phyloP scores from a whole-genome alignment of 2,113 vertebrate genomes.

The Mustela nigripes region DNA sequence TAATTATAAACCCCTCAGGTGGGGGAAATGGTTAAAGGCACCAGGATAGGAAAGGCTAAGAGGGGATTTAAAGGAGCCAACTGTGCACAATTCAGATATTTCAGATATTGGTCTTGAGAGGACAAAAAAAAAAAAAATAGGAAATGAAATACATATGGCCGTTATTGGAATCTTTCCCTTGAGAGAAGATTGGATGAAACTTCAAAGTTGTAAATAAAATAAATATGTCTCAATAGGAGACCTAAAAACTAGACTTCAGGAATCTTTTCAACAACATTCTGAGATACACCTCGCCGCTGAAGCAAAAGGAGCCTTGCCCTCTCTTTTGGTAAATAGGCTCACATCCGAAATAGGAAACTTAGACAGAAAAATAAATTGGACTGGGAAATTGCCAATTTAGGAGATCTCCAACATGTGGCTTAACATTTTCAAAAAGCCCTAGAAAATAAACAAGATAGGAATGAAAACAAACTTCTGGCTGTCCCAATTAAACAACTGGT shows the following conservation, averaged over 20 bases:
- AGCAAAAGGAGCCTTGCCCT: not conserved
- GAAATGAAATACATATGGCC: not conserved
- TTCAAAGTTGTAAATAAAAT: slow-evolving; percentile 19
- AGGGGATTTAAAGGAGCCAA: not conserved
- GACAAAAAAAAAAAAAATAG: not conserved
- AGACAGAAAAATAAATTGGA: slow-evolving; percentile 5
- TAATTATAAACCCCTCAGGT: not conserved
- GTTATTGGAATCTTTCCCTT: not conserved
- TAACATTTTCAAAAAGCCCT: slow-evolving; percentile 8
- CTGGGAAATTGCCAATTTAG: not conserved
- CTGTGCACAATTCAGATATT: not conserved
- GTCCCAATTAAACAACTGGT: not conserved
- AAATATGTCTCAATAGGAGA: not conserved
- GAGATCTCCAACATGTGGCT: not conserved
- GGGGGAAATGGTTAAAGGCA: not conserved
- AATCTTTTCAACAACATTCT: not conserved
- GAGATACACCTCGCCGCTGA: not conserved
- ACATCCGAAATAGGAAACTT: not conserved
- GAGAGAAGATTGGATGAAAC: not conserved
- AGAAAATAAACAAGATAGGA: not conserved
- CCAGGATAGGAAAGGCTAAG: not conserved
- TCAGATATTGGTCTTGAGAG: not conserved
- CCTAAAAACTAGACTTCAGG: not conserved
- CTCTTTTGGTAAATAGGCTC: not conserved
- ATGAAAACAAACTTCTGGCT: slow-evolving; percentile 38